Evolutionary conservation across 2,888 invertebrate species (phyloP), one percentile per base, ranked within the genome.

Genomic region (Cabera pusaria): DNA sequence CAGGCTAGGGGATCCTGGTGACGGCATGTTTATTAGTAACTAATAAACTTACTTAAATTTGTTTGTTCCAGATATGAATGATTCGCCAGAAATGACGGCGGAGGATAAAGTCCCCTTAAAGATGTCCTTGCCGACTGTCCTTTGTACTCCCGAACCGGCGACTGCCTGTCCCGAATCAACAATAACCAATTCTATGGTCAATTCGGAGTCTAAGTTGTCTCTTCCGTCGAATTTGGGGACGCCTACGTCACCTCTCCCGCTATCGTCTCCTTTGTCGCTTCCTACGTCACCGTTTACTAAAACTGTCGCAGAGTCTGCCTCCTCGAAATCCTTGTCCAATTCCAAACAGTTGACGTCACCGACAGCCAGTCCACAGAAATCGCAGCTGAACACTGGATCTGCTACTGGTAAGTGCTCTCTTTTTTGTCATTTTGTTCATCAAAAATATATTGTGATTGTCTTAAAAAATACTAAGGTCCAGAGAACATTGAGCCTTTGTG

Each of bases 171-270:
- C 70, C 18, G 52, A 70, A 26, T 40, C 66, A 16, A 41, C 58
- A 2, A 69, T 66, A 52, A 37, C 59, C 0, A 72, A 64, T 44
- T 52, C 68, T 5, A 68, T 80, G 18, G 48, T 70, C n/a, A 64
- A 75, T 7, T 84, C 86, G 0, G 83, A 83, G 23, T 86, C 85
- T 1, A 84, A 86, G 40, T 55, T 75, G 44, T 85, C 86, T 5
- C 62, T 85, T 32, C 80, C 85, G 1, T 80, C 87, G 8, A 78
- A 69, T 49, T 64, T 86, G 33, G 79, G 76, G 3, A 86, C 84
- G 11, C 82, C 87, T 1, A 82, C 84, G 5, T 84, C 83, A 19
- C 86, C 84, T 3, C 51, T 83, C 19, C 65, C 64, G 28, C 44
- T 85, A 21, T 71, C 85, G 3, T 85, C 85, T 10, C 83, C 87